Evolutionary conservation across 2,113 vertebrate species (phyloP).

Genomic region (Pao palembangensis): DNA sequence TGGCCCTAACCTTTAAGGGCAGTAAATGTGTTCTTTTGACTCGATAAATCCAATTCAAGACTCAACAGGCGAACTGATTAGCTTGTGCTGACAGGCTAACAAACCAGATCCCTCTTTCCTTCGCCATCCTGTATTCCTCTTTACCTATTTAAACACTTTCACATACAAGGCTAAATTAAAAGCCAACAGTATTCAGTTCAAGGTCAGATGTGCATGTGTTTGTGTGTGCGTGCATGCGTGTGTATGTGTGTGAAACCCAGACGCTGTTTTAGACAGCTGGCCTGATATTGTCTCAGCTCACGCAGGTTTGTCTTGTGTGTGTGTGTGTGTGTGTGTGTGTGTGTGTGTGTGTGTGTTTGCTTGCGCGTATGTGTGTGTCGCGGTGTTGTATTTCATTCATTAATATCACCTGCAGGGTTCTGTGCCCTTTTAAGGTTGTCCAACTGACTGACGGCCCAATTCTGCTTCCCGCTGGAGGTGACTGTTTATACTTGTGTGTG

Average conservation of each 20-base stretch:
- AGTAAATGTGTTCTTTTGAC: constrained; percentile 1
- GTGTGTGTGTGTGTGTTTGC: background rate
- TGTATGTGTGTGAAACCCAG: constrained; percentile 16
- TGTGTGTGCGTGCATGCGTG: background rate
- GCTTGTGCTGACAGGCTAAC: constrained; percentile 16
- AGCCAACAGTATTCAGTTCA: constrained; percentile 27
- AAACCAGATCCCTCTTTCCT: constrained; percentile 9
- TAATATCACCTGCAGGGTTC: constrained; percentile 51
- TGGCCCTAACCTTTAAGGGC: constrained; percentile 5
- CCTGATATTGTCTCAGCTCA: constrained; percentile 20
- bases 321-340: background rate
- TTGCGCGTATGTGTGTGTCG: constrained; percentile 9
- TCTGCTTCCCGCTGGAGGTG: constrained; percentile 57
- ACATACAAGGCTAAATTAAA: constrained; percentile 21
- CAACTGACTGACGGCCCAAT: constrained; percentile 61
- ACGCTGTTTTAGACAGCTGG: constrained; percentile 43
- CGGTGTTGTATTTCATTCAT: constrained; percentile 46
- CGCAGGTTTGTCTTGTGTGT: constrained; percentile 2
- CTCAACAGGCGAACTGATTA: constrained; percentile 23
- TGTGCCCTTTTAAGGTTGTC: constrained; percentile 61
- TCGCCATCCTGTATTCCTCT: constrained; percentile 5
- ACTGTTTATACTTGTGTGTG: constrained; percentile 31
- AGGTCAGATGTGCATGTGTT: constrained; percentile 34
- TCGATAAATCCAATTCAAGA: constrained; percentile 13
- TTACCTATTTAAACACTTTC: constrained; percentile 6